phyloP scores from a whole-genome alignment of 2,888 invertebrate species.

The Linnaemya tessellans region DNA sequence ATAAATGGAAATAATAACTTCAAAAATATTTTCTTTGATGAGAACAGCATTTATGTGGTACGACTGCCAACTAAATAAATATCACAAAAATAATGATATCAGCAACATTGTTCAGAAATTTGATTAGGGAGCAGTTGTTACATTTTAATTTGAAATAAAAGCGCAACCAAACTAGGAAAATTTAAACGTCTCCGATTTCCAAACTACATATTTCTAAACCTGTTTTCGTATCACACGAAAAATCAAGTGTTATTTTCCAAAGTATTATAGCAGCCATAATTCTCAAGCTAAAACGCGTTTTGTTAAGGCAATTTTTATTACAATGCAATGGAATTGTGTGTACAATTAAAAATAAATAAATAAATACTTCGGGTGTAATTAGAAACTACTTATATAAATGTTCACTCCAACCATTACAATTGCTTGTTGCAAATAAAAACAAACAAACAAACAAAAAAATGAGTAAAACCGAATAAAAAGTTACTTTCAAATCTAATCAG shows the following conservation, averaged over 20 bases:
- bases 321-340: slow-evolving; percentile 18
- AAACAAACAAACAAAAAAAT: background rate
- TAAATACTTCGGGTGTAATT: slow-evolving; percentile 39
- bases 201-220: slow-evolving; percentile 29
- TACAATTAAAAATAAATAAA: slow-evolving; percentile 22
- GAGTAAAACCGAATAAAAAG: background rate
- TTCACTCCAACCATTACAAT: background rate
- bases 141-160: background rate
- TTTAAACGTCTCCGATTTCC: slow-evolving; percentile 37
- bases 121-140: slow-evolving; percentile 13
- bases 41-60: too few relatives aligned
- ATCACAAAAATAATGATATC: slow-evolving; percentile 34
- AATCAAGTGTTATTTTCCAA: slow-evolving; percentile 58
- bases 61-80: slow-evolving; percentile 5
- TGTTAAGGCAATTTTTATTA: background rate
- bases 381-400: slow-evolving; percentile 24
- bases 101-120: slow-evolving; percentile 13
- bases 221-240: slow-evolving; percentile 6
- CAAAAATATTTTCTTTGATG: too few relatives aligned
- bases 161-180: background rate
- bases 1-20: too few relatives aligned
- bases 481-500: background rate
- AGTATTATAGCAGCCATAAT: slow-evolving; percentile 8
- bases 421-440: background rate
- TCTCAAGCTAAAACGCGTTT: slow-evolving; percentile 17